Conservation (phyloP, 2,888 invertebrate genomes). For the Odontothrips loti region DNA sequence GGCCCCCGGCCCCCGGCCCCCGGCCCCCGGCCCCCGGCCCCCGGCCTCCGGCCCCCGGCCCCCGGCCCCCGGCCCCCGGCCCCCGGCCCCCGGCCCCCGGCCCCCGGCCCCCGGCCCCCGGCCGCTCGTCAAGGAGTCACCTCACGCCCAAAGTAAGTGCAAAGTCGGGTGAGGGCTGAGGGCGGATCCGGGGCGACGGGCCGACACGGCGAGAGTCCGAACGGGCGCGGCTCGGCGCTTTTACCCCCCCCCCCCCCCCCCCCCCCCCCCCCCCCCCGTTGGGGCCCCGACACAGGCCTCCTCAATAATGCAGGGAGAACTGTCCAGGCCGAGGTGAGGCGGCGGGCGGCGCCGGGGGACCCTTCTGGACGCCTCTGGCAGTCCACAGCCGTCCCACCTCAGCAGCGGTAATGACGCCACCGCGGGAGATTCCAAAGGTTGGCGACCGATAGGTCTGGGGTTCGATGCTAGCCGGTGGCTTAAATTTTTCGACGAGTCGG, state of each 20-base stretch:
- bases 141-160: slow-evolving; percentile 20
- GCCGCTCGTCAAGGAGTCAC: not conserved
- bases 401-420: too few species aligned
- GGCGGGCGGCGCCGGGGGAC: too few species aligned
- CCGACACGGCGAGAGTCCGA: not conserved
- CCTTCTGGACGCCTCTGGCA: too few species aligned
- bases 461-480: too few species aligned
- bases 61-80: not conserved
- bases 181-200: not conserved
- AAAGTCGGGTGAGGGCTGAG: slow-evolving; percentile 13
- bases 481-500: too few species aligned
- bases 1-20: too few species aligned
- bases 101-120: not conserved
- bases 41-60: too few species aligned
- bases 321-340: too few species aligned
- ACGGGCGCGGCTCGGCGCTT: not conserved
- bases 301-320: not conserved
- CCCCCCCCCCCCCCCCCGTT: not conserved
- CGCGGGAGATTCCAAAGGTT: too few species aligned
- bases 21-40: too few species aligned
- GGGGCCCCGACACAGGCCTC: not conserved
- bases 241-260: not conserved
- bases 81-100: not conserved
- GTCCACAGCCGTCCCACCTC: too few species aligned
- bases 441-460: too few species aligned